Evolutionary conservation across 2,113 vertebrate genomes (phyloP), one percentile per base, ranked within the genome.

Genomic region (Alexandromys fortis): DNA sequence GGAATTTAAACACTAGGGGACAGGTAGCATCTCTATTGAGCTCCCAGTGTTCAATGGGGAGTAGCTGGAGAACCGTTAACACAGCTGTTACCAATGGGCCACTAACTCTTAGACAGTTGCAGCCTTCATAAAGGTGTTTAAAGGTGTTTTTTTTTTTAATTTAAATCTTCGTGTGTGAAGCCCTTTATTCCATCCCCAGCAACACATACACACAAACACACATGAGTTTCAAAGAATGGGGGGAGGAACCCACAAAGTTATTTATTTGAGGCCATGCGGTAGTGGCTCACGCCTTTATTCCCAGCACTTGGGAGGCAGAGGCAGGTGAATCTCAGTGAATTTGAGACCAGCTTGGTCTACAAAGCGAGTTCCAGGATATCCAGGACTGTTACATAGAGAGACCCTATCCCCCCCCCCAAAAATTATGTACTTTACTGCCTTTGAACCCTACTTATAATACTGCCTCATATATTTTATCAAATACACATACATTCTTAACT

Each of bases 391-490:
- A 58, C 55, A 58, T 21, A 21, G 55, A 58, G 55, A 58, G 21
- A 58, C 19, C 55, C 55, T 58, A 21, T 58, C 55, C 0, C 17
- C 49, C 49, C 49, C 49, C 49, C 16, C 47, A 21, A 58, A 58
- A 21, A 58, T 58, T 58, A 58, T 58, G 55, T 58, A 58, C 21
- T 58, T 58, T 17, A 58, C 94, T 63, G n/a, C 85, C 12, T 94
- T 92, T 95, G 49, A 96, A 94, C 47, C 47, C n/a, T 92, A 78
- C 28, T 83, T 19, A n/a, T 35, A 65, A 91, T 42, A 30, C 42
- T 67, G 38, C 52, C 52, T 52, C 52, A 92, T 0, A 19, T 90
- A 16, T 86, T 94, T 95, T 73, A 81, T 42, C 79, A 91, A 95
- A 26, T 33, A 47, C n/a, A 75, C 70, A 26, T 26, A 47, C 33